Percentiles rank a stretch among this genome's conserved stretches.
phyloP scores from a whole-genome alignment of 2,797 vertebrate species.

The Artibeus lituratus region DNA sequence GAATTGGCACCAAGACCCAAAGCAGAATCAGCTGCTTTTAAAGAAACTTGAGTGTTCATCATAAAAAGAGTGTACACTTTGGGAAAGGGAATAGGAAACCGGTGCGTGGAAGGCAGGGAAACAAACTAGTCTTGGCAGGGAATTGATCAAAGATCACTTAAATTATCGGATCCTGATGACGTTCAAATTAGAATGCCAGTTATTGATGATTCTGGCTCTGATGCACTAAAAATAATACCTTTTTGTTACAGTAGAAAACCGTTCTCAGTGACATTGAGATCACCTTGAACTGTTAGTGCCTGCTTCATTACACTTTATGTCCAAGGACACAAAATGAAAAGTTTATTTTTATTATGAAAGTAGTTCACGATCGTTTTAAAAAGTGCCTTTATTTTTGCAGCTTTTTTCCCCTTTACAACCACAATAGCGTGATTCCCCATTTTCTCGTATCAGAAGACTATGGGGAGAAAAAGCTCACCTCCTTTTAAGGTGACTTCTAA shows the following conservation, averaged over 20 bases:
- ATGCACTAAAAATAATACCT: conserved; percentile 35
- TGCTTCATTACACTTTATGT: neutral
- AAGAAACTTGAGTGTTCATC: neutral
- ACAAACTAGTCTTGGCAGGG: conserved; percentile 33
- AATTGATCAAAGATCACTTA: conserved; percentile 61
- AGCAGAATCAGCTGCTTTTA: neutral
- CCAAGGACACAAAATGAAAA: neutral
- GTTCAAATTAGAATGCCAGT: conserved; percentile 58
- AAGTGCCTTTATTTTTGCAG: neutral
- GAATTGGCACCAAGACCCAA: neutral
- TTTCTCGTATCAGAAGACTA: neutral
- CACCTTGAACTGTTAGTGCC: neutral
- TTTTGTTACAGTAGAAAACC: conserved; percentile 33
- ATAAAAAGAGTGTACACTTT: neutral
- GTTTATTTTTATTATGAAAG: neutral
- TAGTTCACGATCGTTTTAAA: neutral
- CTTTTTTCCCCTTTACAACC: neutral
- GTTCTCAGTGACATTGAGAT: conserved; percentile 23
- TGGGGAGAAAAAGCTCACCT: neutral
- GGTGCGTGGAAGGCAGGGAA: conserved; percentile 15
- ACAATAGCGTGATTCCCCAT: neutral
- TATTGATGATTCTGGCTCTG: conserved; percentile 40
- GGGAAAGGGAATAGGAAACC: neutral
- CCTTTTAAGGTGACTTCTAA: neutral
- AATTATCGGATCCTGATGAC: conserved; percentile 35